phyloP scores from a whole-genome alignment of 2,888 invertebrate genomes.

The Aradus depressus region DNA sequence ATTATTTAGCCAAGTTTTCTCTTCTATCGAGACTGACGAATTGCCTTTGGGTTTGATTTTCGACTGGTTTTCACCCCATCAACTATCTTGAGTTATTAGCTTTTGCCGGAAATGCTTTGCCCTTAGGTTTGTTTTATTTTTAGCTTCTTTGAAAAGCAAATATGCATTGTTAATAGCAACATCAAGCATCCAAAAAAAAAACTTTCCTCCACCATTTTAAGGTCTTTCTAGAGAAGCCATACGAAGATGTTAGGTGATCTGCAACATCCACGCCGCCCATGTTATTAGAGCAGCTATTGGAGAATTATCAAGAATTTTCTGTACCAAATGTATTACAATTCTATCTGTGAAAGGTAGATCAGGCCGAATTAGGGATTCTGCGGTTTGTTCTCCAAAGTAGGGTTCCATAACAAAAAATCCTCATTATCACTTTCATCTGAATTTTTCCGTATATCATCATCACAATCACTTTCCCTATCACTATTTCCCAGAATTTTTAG shows the following conservation, averaged over 20 bases:
- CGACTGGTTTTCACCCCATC: slow-evolving; percentile 5
- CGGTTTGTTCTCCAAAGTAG: not conserved
- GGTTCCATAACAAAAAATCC: slow-evolving; percentile 6
- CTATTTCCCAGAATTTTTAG: too few species aligned
- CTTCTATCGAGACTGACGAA: not conserved
- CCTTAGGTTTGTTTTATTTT: not conserved
- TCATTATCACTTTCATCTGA: too few species aligned
- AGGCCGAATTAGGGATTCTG: not conserved
- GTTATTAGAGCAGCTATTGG: not conserved
- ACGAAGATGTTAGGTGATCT: slow-evolving; percentile 4
- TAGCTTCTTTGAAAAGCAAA: not conserved
- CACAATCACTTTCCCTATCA: too few species aligned
- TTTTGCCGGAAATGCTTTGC: not conserved
- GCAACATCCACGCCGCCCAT: slow-evolving; percentile 16
- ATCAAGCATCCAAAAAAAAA: too few species aligned
- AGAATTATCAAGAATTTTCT: not conserved
- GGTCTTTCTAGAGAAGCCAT: slow-evolving; percentile 3
- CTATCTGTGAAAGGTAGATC: not conserved
- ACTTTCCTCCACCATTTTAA: too few species aligned
- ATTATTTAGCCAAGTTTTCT: too few species aligned
- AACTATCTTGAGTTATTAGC: slow-evolving; percentile 1
- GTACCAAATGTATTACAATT: not conserved
- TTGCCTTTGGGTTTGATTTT: too few species aligned
- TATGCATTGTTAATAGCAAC: slow-evolving; percentile 1
- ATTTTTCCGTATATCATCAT: too few species aligned